These are phyloP conservation scores for Chironomus riparius DNA, from an alignment of 2,888 invertebrate species.

Conservation along the genomic window DNA sequence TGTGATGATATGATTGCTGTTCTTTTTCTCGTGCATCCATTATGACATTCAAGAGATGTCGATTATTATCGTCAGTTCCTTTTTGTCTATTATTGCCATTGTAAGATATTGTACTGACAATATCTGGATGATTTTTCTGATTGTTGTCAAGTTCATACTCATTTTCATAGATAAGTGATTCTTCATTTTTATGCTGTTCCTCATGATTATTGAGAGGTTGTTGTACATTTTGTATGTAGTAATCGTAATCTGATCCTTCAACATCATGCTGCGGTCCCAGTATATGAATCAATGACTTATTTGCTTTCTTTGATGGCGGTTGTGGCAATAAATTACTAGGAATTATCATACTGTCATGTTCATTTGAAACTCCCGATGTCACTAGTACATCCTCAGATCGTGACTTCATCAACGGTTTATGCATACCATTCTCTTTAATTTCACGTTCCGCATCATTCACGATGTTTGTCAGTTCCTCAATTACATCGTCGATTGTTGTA, in stretches of 20 bases:
- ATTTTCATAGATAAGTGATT: constrained; percentile 44
- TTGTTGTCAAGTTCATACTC: constrained; percentile 52
- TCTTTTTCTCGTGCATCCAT: constrained; percentile 47
- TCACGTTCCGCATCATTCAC: constrained; percentile 76
- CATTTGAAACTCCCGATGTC: constrained; percentile 34
- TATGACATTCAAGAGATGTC: constrained; percentile 50
- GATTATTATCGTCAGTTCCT: constrained; percentile 36
- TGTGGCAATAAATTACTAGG: constrained; percentile 71
- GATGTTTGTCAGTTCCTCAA: constrained; percentile 74
- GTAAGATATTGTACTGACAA: constrained; percentile 29
- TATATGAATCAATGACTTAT: constrained; percentile 58
- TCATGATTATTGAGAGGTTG: constrained; percentile 33
- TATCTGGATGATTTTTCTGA: constrained; percentile 45
- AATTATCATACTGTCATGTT: constrained; percentile 54
- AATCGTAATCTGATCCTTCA: constrained; percentile 40
- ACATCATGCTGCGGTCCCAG: constrained; percentile 53
- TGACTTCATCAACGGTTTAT: constrained; percentile 31
- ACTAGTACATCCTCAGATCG: constrained; percentile 31
- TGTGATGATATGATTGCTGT: constrained; percentile 33
- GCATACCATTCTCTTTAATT: constrained; percentile 33
- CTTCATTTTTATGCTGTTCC: constrained; percentile 42
- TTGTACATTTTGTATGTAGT: constrained; percentile 47
- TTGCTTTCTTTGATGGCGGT: constrained; percentile 59
- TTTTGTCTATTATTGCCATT: background rate
- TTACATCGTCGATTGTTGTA: constrained; percentile 79